These are phyloP conservation scores for Apteryx owenii DNA, from an alignment of 2,113 vertebrate genomes.

Conservation along the genomic window DNA sequence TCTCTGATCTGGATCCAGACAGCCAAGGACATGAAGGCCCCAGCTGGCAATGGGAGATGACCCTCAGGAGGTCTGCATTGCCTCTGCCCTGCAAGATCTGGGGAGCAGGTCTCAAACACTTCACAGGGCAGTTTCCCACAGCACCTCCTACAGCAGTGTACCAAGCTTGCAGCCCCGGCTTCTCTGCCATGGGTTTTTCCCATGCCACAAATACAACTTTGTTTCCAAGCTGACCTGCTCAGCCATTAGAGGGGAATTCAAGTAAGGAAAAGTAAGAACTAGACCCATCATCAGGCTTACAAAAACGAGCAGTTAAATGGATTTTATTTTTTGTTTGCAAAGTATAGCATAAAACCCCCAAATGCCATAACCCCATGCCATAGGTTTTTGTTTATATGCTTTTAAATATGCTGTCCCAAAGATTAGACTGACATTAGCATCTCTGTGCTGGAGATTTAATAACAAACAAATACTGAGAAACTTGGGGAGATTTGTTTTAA, in stretches of 20 bases:
- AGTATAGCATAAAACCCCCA: background rate
- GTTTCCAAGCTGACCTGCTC: background rate
- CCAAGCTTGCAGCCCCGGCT: background rate
- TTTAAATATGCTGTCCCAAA: constrained; percentile 30
- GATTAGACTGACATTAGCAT: background rate
- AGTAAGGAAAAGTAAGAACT: background rate
- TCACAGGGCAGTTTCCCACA: too few species aligned
- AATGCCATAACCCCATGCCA: background rate
- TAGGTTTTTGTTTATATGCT: background rate
- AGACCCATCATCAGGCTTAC: background rate
- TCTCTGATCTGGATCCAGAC: too few species aligned
- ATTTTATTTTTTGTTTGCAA: constrained; percentile 25
- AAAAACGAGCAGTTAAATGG: background rate
- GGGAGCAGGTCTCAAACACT: background rate
- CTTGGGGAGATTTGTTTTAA: background rate
- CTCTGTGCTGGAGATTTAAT: constrained; percentile 1
- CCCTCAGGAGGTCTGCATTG: background rate
- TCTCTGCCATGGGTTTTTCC: background rate
- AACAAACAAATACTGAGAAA: constrained; percentile 18
- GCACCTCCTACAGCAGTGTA: background rate
- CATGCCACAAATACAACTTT: background rate
- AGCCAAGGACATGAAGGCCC: background rate
- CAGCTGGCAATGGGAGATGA: background rate
- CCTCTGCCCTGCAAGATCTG: background rate
- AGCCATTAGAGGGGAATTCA: background rate